These are phyloP conservation scores for Boleophthalmus pectinirostris DNA, from an alignment of 2,113 vertebrate genomes.

Conservation along the genomic window DNA sequence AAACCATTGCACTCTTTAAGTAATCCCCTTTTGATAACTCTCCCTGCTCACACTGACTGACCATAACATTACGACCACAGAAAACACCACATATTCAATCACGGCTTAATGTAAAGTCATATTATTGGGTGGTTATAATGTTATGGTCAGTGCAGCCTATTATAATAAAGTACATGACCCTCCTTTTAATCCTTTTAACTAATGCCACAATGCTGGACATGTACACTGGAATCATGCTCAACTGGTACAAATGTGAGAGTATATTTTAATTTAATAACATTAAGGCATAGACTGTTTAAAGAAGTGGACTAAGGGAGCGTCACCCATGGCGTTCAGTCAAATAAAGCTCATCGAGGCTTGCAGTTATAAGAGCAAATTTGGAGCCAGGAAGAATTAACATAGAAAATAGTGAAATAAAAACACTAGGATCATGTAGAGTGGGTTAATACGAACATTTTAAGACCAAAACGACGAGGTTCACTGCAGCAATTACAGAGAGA, in stretches of 20 bases:
- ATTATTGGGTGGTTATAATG: not conserved
- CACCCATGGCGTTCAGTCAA: too few species aligned
- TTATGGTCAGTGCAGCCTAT: constrained; percentile 41
- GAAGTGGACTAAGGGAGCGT: too few species aligned
- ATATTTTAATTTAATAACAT: not conserved
- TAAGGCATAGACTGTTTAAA: too few species aligned
- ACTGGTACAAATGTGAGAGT: constrained; percentile 56
- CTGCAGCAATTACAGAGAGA: too few species aligned
- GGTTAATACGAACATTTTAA: too few species aligned
- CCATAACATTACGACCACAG: not conserved
- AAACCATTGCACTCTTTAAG: constrained; percentile 53
- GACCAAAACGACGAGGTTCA: too few species aligned
- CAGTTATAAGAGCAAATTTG: too few species aligned
- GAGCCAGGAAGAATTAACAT: too few species aligned
- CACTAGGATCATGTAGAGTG: too few species aligned
- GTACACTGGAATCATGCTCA: constrained; percentile 61
- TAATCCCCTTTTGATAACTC: constrained; percentile 70
- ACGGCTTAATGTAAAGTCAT: not conserved
- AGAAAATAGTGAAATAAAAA: too few species aligned
- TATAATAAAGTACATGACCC: constrained; percentile 66
- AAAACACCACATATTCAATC: not conserved
- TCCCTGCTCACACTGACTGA: constrained; percentile 39
- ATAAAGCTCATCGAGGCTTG: too few species aligned
- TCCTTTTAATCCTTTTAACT: constrained; percentile 39
- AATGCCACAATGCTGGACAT: constrained; percentile 59